Conservation (phyloP, 2,797 vertebrate species). For the Neomorphus geoffroyi region DNA sequence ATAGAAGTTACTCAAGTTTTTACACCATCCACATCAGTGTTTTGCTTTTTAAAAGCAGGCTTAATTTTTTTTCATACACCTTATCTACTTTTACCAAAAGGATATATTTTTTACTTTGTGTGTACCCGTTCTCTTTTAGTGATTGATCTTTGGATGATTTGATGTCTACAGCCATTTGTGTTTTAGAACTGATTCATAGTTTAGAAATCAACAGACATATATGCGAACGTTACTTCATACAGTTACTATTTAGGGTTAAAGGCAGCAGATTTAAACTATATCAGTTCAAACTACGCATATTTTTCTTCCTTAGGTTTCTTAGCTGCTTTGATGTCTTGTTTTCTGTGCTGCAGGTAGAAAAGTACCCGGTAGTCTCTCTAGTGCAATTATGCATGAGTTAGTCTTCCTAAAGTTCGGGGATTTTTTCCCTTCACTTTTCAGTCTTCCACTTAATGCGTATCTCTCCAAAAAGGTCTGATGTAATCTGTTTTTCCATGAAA, state of each 20-base stretch:
- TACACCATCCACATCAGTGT: neutral
- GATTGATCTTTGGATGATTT: neutral
- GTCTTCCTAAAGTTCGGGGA: neutral
- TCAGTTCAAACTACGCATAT: neutral
- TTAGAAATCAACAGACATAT: neutral
- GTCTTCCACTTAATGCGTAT: neutral
- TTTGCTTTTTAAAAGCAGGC: neutral
- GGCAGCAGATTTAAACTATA: neutral
- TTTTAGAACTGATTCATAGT: neutral
- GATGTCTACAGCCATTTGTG: neutral
- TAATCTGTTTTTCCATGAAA: neutral
- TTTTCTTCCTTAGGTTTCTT: neutral
- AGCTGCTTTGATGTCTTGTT: neutral
- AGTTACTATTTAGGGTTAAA: neutral
- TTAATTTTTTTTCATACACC: neutral
- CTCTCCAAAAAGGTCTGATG: neutral
- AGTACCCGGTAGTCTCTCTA: neutral
- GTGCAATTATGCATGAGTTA: neutral
- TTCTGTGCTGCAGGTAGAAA: neutral
- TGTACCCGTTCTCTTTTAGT: neutral
- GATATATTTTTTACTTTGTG: neutral
- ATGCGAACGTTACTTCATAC: neutral
- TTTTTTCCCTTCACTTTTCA: neutral
- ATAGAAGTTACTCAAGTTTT: neutral
- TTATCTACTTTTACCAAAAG: neutral